phyloP scores from a whole-genome alignment of 2,888 invertebrate species.

The Dasysyrphus tricinctus region DNA sequence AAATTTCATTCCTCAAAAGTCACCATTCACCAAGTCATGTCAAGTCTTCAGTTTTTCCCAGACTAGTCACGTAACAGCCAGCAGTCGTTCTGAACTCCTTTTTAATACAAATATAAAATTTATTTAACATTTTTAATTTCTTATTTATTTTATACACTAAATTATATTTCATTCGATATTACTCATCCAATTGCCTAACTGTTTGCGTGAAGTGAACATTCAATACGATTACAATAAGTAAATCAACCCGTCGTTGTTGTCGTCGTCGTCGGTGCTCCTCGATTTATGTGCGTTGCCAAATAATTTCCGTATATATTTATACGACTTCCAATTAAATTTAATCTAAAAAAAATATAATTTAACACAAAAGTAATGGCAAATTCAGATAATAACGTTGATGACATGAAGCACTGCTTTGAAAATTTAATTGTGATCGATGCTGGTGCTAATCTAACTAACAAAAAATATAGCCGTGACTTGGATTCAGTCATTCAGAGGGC shows the following conservation, averaged over 20 bases:
- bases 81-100: slow-evolving; percentile 58
- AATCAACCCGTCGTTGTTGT: slow-evolving; percentile 10
- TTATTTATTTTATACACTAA: slow-evolving; percentile 45
- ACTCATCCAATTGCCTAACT: slow-evolving; percentile 31
- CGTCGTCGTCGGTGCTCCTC: slow-evolving; percentile 43
- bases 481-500: slow-evolving; percentile 96
- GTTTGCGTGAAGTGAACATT: slow-evolving; percentile 40
- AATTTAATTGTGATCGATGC: slow-evolving; percentile 96
- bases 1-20: slow-evolving; percentile 57
- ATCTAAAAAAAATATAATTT: neutral
- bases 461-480: slow-evolving; percentile 95
- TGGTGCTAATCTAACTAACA: slow-evolving; percentile 96
- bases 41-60: slow-evolving; percentile 69
- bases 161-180: slow-evolving; percentile 46
- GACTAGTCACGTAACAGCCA: slow-evolving; percentile 71
- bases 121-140: slow-evolving; percentile 45
- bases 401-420: slow-evolving; percentile 92
- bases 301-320: slow-evolving; percentile 43
- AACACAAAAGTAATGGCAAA: slow-evolving; percentile 75
- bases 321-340: slow-evolving; percentile 52
- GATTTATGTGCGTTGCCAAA: slow-evolving; percentile 47
- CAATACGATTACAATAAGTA: slow-evolving; percentile 19
- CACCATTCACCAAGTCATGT: slow-evolving; percentile 15
- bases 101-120: slow-evolving; percentile 48
- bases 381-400: slow-evolving; percentile 78